phyloP scores from a whole-genome alignment of 2,113 vertebrate species.

The Psettodes erumei region DNA sequence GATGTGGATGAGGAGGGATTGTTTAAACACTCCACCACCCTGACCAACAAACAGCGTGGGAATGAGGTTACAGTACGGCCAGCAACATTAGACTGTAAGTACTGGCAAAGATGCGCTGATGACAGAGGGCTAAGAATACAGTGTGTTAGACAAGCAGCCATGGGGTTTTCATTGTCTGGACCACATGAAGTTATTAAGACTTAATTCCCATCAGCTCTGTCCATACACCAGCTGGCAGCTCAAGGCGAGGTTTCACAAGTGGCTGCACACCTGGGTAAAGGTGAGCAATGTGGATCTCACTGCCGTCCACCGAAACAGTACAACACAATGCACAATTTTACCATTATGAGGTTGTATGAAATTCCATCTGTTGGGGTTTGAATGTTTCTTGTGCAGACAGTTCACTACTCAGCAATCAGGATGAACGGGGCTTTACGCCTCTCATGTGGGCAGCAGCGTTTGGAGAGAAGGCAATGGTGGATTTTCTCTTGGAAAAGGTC shows the following conservation, averaged over 20 bases:
- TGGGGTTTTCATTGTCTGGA: neutral
- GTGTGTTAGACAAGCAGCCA: too few relatives aligned
- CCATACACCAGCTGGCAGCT: constrained; percentile 94
- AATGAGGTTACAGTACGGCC: constrained; percentile 92
- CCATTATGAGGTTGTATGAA: neutral
- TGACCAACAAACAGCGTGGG: constrained; percentile 95
- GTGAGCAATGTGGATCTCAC: constrained; percentile 71
- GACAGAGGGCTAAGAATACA: neutral
- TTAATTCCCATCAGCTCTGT: constrained; percentile 79
- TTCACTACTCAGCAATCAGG: constrained; percentile 88
- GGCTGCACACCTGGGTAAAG: constrained; percentile 87
- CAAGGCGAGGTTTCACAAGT: constrained; percentile 93
- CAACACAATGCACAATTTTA: neutral
- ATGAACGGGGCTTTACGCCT: constrained; percentile 94
- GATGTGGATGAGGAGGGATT: constrained; percentile 70
- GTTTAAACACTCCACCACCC: constrained; percentile 87
- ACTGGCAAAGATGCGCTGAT: neutral
- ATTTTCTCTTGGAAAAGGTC: constrained; percentile 93
- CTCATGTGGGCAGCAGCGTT: constrained; percentile 98
- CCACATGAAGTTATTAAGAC: neutral
- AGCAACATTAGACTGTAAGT: constrained; percentile 91
- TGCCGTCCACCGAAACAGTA: neutral
- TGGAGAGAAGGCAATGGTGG: constrained; percentile 92
- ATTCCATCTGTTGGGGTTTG: neutral
- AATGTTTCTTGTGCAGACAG: constrained; percentile 78